Evolutionary conservation across 2,113 vertebrate species (phyloP), one percentile per base, ranked within the genome.

Genomic region (Sturnira hondurensis): DNA sequence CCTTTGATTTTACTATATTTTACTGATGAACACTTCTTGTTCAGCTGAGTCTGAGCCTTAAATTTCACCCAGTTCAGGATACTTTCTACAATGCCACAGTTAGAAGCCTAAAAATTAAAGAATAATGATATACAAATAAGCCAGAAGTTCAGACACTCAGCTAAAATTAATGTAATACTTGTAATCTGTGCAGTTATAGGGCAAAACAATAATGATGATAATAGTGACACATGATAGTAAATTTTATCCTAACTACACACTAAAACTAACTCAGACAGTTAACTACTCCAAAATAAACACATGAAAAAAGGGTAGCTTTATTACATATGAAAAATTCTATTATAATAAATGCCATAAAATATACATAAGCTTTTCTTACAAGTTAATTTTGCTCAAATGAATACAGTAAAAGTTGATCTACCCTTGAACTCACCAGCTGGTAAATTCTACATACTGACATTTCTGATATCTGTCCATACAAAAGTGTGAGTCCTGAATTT

Each of bases 41-140:
- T 99, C 91, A 99, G 98, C 97, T 99, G 99, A 7, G 98, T 99
- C 98, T 99, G 99, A 82, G 99, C 99, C 98, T 99, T 99, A 97
- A 99, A 99, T 98, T 99, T 99, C 80, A 99, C 99, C 99, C 99
- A 99, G 97, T 99, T 99, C 96, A 99, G 98, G 82, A 99, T 99
- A 96, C 99, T 99, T 98, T 99, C 99, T 89, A 99, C 99, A 87
- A 99, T 99, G 84, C 99, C 99, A 98, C 99, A 99, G 98, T 99
- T 99, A 71, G 99, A 99, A 15, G 99, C 99, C 99, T 99, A 96
- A 16, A 97, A 96, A 86, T 78, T 15, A 87, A 97, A 93, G 47
- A 70, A 92, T 63, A 87, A 45, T 67, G 10, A 63, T 61, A 93
- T 67, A 93, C 20, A 73, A 82, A 88, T 15, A 97, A 96, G 31